These are phyloP conservation scores for Danaus chrysippus DNA, from an alignment of 2,888 invertebrate genomes.

Conservation along the genomic window DNA sequence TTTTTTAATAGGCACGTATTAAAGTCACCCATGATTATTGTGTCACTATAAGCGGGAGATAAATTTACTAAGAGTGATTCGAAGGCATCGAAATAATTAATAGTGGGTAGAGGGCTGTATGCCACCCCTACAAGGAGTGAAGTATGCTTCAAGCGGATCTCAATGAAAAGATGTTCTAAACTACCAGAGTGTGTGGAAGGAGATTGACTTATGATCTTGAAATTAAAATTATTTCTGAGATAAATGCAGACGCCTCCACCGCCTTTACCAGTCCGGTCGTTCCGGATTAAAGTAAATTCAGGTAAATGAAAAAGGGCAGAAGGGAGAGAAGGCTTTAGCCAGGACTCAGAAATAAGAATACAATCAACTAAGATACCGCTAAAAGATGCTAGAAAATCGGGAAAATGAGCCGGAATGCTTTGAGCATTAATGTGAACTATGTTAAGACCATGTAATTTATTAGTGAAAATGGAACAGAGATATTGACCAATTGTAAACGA, in stretches of 20 bases:
- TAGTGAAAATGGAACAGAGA: too few relatives aligned
- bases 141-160: too few relatives aligned
- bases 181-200: too few relatives aligned
- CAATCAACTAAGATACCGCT: neutral
- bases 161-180: too few relatives aligned
- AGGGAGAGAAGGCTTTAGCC: neutral
- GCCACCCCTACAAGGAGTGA: constrained; percentile 5
- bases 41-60: neutral
- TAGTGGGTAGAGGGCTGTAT: constrained; percentile 6
- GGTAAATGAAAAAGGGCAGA: neutral
- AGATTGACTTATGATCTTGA: too few relatives aligned
- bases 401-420: neutral
- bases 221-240: too few relatives aligned
- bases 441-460: too few relatives aligned
- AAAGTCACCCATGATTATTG: neutral
- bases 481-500: too few relatives aligned
- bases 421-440: too few relatives aligned
- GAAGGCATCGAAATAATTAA: constrained; percentile 9
- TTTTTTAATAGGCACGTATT: neutral
- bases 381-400: neutral
- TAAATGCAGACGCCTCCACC: neutral
- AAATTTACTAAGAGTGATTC: neutral
- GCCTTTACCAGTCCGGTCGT: too few relatives aligned
- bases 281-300: neutral
- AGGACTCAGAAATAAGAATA: neutral